Evolutionary conservation across 2,113 vertebrate genomes (phyloP), one percentile per base, ranked within the genome.

Genomic region (Xiphorhynchus elegans): DNA sequence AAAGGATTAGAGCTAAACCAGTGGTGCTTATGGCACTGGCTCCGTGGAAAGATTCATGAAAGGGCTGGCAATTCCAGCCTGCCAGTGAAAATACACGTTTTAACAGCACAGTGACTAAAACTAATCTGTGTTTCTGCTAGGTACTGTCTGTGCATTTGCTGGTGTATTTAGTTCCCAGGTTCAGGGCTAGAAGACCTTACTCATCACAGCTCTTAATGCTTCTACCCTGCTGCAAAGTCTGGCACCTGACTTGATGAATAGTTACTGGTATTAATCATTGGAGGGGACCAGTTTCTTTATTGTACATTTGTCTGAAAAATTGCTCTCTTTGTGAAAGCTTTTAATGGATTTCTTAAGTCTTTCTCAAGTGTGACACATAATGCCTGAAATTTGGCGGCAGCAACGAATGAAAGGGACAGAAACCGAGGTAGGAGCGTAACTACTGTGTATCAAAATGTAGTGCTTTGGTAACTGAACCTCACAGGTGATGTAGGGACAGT

Each of bases 341-440:
- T 90, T 91, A 90, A 95, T 92, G 87, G 92, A 91, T 96, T 94
- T 96, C 95, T 96, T 84, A 92, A 95, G 88, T 58, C 88, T 89
- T 96, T 96, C 76, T 89, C 83, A 89, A 53, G 64, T 18, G 1
- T 84, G 80, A 94, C 90, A 94, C 56, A 53, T 37, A 95, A 94
- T 60, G 86, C 83, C 76, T 93, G 85, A 78, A 90, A 95, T 84
- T 94, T 83, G 84, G 75, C 31, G 49, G 83, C 68, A 90, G 81
- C 29, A 2, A 78, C 60, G 92, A 94, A 95, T 78, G 73, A 77
- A 96, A 87, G 37, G 83, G 95, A 93, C 73, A 84, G 89, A 94
- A 94, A 52, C 23, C 0, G 8, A 93, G 86, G 81, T 82, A 53
- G 93, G 84, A 92, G 56, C 31, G 10, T 90, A 96, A 92, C 94